Base-by-base conservation (phyloP, 1,140 invertebrate genomes). In the Heliconius hermathena region DNA sequence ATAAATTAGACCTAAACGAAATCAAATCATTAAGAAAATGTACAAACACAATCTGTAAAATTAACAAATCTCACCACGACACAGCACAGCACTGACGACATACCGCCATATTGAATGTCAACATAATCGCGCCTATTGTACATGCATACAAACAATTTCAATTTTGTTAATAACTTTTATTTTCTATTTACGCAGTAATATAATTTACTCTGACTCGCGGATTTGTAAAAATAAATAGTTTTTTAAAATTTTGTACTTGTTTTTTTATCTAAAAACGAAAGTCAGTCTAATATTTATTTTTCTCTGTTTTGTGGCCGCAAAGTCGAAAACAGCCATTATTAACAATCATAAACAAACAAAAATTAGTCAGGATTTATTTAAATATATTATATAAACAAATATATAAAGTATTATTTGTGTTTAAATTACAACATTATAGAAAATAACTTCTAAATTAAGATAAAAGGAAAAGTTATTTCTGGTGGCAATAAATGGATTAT, bases 81-180 rank as follows among this genome's bases (percentile, higher is more conserved):
- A 97, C 97, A 97, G 97, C 97, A 98, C 96, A 97, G 97, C 97
- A 98, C 97, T 97, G 97, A 97, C 97, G 97, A 97, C 97, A 97
- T 97, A 97, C 97, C 97, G 97, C 97, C 97, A 98, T 98, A 97
- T 98, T 97, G 96, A 95, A 95, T 94, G 93, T 94, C 93, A 94
- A 93, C 91, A 91, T 90, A 89, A 89, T 91, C 88, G 88, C 86
- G 87, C 89, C 86, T 92, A 66, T 88, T 87, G 85, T 87, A 89
- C 81, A 83, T 84, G 79, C 86, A 89, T 88, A 91, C 86, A 89
- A 89, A 88, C 79, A 85, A 78, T 83, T 85, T 84, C 41, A 80
- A 83, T 87, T 86, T 87, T 84, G 77, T 83, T 83, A 74, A 57
- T 33, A 76, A 77, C 77, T 82, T 85, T 72, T 76, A 85, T 84